Evolutionary conservation across 2,797 vertebrate species (phyloP).

Genomic region (Coranthus polyacanthus): DNA sequence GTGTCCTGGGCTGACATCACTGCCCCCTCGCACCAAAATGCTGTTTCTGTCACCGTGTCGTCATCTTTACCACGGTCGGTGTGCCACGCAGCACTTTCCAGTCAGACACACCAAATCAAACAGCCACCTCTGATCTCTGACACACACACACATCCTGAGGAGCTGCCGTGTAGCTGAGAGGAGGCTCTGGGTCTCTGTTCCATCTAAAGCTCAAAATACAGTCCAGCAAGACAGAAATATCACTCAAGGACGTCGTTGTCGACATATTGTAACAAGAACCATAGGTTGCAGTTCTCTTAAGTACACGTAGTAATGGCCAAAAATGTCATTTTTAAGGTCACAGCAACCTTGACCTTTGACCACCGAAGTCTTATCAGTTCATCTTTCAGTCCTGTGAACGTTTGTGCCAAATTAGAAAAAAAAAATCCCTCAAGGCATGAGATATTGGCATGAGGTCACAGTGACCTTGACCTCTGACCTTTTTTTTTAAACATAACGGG

Average conservation of each 20-base stretch:
- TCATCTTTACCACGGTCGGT: conserved; percentile 46
- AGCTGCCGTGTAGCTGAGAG: conserved; percentile 35
- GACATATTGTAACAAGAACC: too few species aligned
- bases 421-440: too few species aligned
- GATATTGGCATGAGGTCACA: too few species aligned
- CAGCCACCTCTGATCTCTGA: conserved; percentile 41
- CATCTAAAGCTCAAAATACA: not conserved
- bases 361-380: too few species aligned
- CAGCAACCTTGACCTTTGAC: too few species aligned
- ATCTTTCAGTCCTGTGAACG: too few species aligned
- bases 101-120: conserved; percentile 47
- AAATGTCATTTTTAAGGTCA: not conserved
- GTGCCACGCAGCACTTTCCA: conserved; percentile 47
- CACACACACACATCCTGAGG: conserved; percentile 13
- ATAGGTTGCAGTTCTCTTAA: too few species aligned
- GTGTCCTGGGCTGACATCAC: conserved; percentile 12
- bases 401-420: too few species aligned
- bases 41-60: conserved; percentile 67
- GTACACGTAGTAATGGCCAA: too few species aligned
- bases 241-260: not conserved
- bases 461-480: too few species aligned
- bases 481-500: too few species aligned
- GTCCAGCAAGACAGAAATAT: not conserved
- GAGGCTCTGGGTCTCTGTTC: not conserved
- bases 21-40: conserved; percentile 57